phyloP scores from a whole-genome alignment of 2,888 invertebrate species.

The Tridacna crocea region DNA sequence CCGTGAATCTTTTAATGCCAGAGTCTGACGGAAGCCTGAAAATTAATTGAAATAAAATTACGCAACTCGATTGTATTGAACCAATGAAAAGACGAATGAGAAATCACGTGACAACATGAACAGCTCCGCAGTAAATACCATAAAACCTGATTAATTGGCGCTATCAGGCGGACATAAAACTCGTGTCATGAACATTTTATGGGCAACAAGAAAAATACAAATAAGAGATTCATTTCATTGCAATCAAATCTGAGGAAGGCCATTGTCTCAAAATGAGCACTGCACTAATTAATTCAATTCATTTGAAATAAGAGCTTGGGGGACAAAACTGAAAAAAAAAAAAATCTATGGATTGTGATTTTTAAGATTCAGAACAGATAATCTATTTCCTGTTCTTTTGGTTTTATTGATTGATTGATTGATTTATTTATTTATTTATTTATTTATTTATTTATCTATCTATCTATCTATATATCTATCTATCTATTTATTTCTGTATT shows the following conservation, averaged over 20 bases:
- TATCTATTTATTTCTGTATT: no score
- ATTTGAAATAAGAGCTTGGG: background rate
- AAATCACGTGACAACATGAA: constrained; percentile 8
- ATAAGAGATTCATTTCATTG: constrained; percentile 25
- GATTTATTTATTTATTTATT: no score
- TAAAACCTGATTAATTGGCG: constrained; percentile 29
- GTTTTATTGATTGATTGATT: no score
- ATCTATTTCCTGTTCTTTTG: no score
- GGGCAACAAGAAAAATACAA: constrained; percentile 18
- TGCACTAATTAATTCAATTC: constrained; percentile 23
- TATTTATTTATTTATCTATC: no score
- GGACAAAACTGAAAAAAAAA: background rate
- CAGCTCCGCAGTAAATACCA: constrained; percentile 17
- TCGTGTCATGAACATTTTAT: constrained; percentile 11
- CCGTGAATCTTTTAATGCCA: constrained; percentile 23
- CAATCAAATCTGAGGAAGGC: constrained; percentile 13
- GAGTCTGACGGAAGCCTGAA: constrained; percentile 1
- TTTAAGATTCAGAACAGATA: background rate
- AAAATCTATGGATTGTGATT: background rate
- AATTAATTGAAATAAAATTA: constrained; percentile 29
- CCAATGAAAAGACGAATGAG: constrained; percentile 16
- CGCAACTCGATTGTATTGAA: constrained; percentile 12
- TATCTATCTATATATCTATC: no score
- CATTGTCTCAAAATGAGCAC: constrained; percentile 2
- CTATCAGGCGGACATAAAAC: constrained; percentile 22